Evolutionary conservation across 2,888 invertebrate species (phyloP).

Genomic region (Ormyrus pomaceus): DNA sequence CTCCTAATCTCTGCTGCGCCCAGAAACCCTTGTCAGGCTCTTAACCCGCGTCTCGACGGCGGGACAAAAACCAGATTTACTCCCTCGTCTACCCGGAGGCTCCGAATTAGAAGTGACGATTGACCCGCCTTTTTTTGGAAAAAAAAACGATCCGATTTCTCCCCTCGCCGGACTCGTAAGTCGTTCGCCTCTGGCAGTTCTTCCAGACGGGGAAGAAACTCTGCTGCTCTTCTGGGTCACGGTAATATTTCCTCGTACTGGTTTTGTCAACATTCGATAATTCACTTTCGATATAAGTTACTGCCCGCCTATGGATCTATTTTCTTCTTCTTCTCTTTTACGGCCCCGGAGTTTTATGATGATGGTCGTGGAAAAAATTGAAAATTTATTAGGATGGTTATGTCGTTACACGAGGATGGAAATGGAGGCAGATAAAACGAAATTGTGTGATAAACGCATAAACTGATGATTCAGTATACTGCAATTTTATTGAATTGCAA

Average conservation of each 20-base stretch:
- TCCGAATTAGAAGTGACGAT: conserved; percentile 19
- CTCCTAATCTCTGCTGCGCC: conserved; percentile 26
- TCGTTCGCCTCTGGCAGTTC: background rate
- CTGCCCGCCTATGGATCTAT: background rate
- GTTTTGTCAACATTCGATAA: conserved; percentile 44
- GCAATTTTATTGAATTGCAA: too few relatives aligned
- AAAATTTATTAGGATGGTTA: too few relatives aligned
- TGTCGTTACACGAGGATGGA: too few relatives aligned
- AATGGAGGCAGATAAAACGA: too few relatives aligned
- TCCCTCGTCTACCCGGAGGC: background rate
- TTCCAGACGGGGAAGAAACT: background rate
- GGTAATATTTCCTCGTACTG: conserved; percentile 11
- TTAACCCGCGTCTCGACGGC: background rate
- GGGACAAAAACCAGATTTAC: conserved; percentile 33
- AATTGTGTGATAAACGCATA: too few relatives aligned
- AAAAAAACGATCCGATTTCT: background rate
- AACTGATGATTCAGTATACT: too few relatives aligned
- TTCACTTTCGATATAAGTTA: conserved; percentile 40
- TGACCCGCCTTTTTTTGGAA: background rate
- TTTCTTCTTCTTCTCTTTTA: too few relatives aligned
- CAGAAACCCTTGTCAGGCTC: background rate
- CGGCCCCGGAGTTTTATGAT: too few relatives aligned
- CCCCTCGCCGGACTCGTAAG: background rate
- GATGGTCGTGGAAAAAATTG: background rate
- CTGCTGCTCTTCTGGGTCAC: conserved; percentile 1